Conservation (phyloP, 1,140 invertebrate species). For the Wiebesia pumilae region DNA sequence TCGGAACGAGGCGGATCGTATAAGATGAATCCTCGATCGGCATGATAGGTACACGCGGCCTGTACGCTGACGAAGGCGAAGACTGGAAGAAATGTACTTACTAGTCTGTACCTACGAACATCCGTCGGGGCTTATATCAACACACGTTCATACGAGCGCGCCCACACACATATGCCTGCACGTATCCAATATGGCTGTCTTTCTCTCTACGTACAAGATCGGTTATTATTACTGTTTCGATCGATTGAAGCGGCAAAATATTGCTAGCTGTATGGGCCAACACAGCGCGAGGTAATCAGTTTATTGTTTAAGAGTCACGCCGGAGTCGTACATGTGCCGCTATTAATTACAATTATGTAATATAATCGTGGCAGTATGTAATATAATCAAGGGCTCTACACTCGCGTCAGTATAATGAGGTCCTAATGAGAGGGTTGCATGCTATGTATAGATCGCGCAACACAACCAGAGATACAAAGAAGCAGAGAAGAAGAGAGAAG, state of each 20-base stretch:
- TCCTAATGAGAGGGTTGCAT: conserved; percentile 62
- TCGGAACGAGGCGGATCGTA: conserved; percentile 47
- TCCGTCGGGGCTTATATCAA: neutral
- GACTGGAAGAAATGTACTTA: neutral
- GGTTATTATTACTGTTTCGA: conserved; percentile 37
- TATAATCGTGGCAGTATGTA: conserved; percentile 64
- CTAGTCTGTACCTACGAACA: neutral
- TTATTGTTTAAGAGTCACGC: conserved; percentile 67
- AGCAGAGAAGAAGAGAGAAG: neutral
- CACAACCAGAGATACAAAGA: neutral
- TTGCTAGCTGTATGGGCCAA: neutral
- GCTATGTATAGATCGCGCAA: conserved; percentile 38
- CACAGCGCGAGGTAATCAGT: conserved; percentile 59
- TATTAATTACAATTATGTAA: conserved; percentile 69
- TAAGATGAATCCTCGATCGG: conserved; percentile 47
- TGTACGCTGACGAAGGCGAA: neutral
- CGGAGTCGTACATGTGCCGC: conserved; percentile 58
- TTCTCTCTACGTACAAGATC: neutral
- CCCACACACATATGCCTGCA: neutral
- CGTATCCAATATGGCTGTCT: neutral
- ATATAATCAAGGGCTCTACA: conserved; percentile 38
- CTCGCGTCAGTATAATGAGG: conserved; percentile 59
- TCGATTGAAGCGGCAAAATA: conserved; percentile 22
- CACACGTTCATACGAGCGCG: neutral
- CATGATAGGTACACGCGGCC: conserved; percentile 44